These are phyloP conservation scores for Lethenteron reissneri DNA, from an alignment of 2,113 vertebrate species.

Conservation along the genomic window DNA sequence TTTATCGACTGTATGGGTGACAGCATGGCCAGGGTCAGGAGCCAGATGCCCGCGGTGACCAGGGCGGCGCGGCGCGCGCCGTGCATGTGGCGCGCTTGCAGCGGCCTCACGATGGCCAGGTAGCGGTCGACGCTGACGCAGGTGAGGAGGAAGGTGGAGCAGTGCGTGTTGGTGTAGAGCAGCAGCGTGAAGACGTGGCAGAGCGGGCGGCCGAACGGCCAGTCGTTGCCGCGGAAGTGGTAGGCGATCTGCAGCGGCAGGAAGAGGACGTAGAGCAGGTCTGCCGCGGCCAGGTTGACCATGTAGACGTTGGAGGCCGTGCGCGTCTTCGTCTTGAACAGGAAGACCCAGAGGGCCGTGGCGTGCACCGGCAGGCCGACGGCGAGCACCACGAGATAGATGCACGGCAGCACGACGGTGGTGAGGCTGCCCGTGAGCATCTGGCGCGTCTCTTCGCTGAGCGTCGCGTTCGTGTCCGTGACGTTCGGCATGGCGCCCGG, in stretches of 20 bases:
- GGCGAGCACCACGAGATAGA: slow-evolving; percentile 19
- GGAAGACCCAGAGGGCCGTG: slow-evolving; percentile 21
- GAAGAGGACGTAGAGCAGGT: slow-evolving; percentile 23
- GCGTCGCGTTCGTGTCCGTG: no score
- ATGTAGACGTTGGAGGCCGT: slow-evolving; percentile 25
- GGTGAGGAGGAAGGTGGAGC: slow-evolving; percentile 19
- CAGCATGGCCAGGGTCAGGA: background rate
- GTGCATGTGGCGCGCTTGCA: background rate
- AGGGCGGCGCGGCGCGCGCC: background rate
- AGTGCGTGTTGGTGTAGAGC: slow-evolving; percentile 21
- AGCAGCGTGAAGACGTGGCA: slow-evolving; percentile 19
- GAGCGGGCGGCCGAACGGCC: slow-evolving; percentile 20
- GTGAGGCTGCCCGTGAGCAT: no score
- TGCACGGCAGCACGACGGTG: slow-evolving; percentile 10
- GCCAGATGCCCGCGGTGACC: background rate
- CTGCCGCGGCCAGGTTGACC: slow-evolving; percentile 24
- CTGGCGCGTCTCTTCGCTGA: no score
- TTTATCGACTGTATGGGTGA: background rate
- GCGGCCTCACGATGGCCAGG: slow-evolving; percentile 17
- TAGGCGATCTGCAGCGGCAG: slow-evolving; percentile 25
- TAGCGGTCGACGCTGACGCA: slow-evolving; percentile 27
- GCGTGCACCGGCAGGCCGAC: slow-evolving; percentile 22
- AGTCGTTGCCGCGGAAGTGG: slow-evolving; percentile 16
- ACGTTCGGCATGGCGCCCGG: no score
- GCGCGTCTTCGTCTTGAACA: slow-evolving; percentile 18